A percentile compares a stretch with the other conserved stretches of the same genome.
Evolutionary conservation across 2,888 invertebrate species (phyloP).

Genomic region (Drosophila pseudotakahashii): DNA sequence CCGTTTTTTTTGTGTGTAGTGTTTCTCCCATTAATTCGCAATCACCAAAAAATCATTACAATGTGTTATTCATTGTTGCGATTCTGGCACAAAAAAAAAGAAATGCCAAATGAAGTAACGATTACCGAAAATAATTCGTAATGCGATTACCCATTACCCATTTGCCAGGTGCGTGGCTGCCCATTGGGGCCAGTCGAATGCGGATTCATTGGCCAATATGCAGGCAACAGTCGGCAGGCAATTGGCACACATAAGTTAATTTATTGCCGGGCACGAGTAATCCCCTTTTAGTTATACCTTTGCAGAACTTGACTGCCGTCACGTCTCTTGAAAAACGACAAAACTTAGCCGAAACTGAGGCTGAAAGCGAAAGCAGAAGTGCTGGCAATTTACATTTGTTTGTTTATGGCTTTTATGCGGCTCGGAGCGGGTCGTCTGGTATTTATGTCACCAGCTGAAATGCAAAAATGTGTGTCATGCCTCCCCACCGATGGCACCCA

Average conservation of each 20-base stretch:
- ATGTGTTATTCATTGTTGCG: conserved; percentile 1
- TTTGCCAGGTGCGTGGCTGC: conserved; percentile 28
- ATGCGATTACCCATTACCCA: conserved; percentile 40
- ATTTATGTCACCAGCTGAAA: conserved; percentile 66
- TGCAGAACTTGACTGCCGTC: conserved; percentile 53
- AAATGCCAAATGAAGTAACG: conserved; percentile 20
- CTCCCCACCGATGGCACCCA: conserved; percentile 58
- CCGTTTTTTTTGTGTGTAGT: too few species aligned
- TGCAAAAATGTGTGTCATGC: conserved; percentile 73
- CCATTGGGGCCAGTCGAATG: conserved; percentile 31
- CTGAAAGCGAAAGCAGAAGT: conserved; percentile 70
- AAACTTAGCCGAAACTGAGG: conserved; percentile 3
- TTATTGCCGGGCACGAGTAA: conserved; percentile 23
- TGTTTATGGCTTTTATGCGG: conserved; percentile 47
- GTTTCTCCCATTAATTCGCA: too few species aligned
- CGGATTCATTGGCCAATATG: conserved; percentile 35
- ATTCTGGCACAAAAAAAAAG: conserved; percentile 22
- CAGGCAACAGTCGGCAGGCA: conserved; percentile 28
- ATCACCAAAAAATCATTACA: not conserved
- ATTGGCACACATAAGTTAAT: conserved; percentile 24
- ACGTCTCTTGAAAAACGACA: conserved; percentile 52
- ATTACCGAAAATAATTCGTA: conserved; percentile 39
- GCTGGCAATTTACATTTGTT: conserved; percentile 63
- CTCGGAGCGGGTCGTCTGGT: conserved; percentile 17
- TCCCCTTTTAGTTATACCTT: conserved; percentile 18